phyloP scores from a whole-genome alignment of 1,140 invertebrate species.

The Pteromalus puparum region DNA sequence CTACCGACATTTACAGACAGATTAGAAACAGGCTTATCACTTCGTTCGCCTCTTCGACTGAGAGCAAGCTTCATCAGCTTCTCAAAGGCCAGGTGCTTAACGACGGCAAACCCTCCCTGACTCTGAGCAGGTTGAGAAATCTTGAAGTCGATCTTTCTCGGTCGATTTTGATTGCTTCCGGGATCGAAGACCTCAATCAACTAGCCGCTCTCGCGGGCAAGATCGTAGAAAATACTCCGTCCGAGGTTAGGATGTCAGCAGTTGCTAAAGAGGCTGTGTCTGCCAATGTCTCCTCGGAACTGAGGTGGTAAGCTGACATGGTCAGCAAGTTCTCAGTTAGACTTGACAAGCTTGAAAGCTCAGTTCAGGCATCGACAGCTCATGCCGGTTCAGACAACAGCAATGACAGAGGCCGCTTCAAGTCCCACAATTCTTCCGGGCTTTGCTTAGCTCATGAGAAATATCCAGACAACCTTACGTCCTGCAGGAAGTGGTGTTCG shows the following conservation, averaged over 20 bases:
- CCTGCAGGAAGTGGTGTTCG: slow-evolving; percentile 46
- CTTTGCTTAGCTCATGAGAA: neutral
- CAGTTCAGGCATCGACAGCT: neutral
- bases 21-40: neutral
- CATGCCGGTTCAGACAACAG: neutral
- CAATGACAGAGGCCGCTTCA: neutral
- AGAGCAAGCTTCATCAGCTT: neutral
- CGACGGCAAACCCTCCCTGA: neutral
- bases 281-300: no score
- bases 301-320: no score
- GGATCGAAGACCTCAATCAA: no score
- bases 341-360: no score
- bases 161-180: no score
- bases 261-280: no score
- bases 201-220: no score
- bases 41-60: neutral
- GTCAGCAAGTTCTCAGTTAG: no score
- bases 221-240: no score
- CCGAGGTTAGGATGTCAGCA: no score
- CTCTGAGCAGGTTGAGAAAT: neutral
- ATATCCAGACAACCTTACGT: neutral
- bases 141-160: neutral
- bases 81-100: no score
- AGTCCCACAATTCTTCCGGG: neutral
- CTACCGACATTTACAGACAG: neutral